Percentiles rank a stretch among this genome's conserved stretches.
phyloP scores from a whole-genome alignment of 2,113 vertebrate species.

The Recurvirostra avosetta region DNA sequence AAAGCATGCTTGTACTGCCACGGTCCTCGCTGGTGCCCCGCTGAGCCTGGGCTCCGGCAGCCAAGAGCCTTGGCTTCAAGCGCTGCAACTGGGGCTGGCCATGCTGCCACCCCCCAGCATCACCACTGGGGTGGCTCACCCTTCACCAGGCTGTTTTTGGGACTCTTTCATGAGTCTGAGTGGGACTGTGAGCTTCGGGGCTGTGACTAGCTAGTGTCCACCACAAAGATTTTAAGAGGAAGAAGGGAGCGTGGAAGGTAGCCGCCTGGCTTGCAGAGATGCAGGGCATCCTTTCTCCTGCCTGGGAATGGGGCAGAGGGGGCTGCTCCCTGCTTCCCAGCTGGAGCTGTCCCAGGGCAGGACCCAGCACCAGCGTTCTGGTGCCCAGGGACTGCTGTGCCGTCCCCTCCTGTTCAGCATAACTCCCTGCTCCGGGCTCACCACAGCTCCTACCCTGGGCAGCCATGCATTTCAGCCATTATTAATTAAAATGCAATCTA shows the following conservation, averaged over 20 bases:
- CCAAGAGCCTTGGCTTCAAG: background rate
- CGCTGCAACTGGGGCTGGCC: background rate
- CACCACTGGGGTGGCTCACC: background rate
- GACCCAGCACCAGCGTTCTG: background rate
- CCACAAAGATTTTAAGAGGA: background rate
- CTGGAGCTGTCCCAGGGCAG: background rate
- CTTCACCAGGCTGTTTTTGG: background rate
- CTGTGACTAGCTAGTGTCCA: background rate
- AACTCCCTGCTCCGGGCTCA: background rate
- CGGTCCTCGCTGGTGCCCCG: background rate
- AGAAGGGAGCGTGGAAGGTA: background rate
- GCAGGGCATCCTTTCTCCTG: background rate
- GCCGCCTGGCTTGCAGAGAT: background rate
- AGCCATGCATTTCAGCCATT: background rate
- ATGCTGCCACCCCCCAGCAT: background rate
- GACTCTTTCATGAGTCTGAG: background rate
- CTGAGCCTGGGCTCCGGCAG: background rate
- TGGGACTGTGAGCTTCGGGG: background rate
- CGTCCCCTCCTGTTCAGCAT: background rate
- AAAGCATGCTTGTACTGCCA: background rate
- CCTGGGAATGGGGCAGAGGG: background rate
- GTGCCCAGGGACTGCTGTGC: fast-evolving
- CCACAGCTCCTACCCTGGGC: background rate
- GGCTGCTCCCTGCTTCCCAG: background rate
- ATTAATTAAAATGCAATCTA: constrained; percentile 40